phyloP scores from a whole-genome alignment of 2,888 invertebrate species.

The Pedicia rivosa region DNA sequence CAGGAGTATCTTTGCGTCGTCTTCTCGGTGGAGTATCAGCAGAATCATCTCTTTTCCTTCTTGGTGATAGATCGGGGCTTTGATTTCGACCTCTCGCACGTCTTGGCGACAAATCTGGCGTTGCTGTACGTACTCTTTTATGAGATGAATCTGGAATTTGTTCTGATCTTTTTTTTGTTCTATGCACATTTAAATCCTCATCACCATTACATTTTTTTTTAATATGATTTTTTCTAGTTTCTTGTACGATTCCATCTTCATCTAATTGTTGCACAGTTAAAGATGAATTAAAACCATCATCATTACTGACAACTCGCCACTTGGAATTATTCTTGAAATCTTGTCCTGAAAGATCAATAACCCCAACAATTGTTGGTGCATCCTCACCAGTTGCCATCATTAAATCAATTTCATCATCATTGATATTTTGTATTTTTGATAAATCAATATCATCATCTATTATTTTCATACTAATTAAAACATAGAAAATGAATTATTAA shows the following conservation, averaged over 20 bases:
- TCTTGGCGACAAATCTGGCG: constrained; percentile 5
- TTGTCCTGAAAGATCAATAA: constrained; percentile 45
- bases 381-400: constrained; percentile 63
- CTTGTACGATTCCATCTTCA: constrained; percentile 3
- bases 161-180: constrained; percentile 17
- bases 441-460: constrained; percentile 72
- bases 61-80: constrained; percentile 24
- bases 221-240: not conserved
- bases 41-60: constrained; percentile 16
- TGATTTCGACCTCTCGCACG: constrained; percentile 10
- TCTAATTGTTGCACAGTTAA: not conserved
- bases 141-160: constrained; percentile 19
- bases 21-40: constrained; percentile 3
- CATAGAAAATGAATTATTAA: not conserved
- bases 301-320: constrained; percentile 19
- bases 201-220: not conserved
- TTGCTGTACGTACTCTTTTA: constrained; percentile 16
- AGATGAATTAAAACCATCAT: constrained; percentile 8
- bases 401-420: constrained; percentile 40
- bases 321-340: constrained; percentile 16
- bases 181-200: not conserved
- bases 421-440: constrained; percentile 31
- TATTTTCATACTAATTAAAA: constrained; percentile 47
- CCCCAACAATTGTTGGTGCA: constrained; percentile 76
- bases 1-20: too few species aligned